These are phyloP conservation scores for Drosophila setosimentum DNA, from an alignment of 2,888 invertebrate species.

Conservation along the genomic window DNA sequence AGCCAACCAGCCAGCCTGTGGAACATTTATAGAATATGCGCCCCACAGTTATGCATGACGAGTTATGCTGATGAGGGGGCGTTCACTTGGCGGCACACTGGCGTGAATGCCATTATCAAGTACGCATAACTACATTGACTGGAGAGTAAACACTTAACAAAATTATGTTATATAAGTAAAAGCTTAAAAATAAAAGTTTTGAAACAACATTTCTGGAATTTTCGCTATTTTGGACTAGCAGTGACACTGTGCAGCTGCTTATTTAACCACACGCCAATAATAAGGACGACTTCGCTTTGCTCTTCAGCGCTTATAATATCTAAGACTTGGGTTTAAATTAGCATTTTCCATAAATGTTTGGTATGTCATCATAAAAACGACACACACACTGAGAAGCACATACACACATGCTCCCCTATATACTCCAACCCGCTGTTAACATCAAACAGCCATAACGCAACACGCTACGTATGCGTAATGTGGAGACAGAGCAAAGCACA, in stretches of 20 bases:
- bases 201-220: neutral
- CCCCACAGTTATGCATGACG: constrained; percentile 68
- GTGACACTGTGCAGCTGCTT: constrained; percentile 23
- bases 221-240: neutral
- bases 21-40: constrained; percentile 54
- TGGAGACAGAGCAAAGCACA: constrained; percentile 25
- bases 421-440: constrained; percentile 47
- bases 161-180: neutral
- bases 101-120: neutral
- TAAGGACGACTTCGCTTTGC: constrained; percentile 9
- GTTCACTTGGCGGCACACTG: constrained; percentile 63
- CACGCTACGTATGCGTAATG: constrained; percentile 75
- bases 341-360: constrained; percentile 76
- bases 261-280: constrained; percentile 19
- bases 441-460: constrained; percentile 66
- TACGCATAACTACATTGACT: neutral
- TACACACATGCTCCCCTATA: constrained; percentile 2
- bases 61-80: constrained; percentile 75
- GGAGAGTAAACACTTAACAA: neutral
- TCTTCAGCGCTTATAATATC: constrained; percentile 46
- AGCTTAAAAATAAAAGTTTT: neutral
- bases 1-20: constrained; percentile 41
- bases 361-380: constrained; percentile 69
- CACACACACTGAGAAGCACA: constrained; percentile 25
- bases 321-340: constrained; percentile 71